Evolutionary conservation across 2,797 vertebrate genomes (phyloP), one percentile per base, ranked within the genome.

Genomic region (Brotula barbata): DNA sequence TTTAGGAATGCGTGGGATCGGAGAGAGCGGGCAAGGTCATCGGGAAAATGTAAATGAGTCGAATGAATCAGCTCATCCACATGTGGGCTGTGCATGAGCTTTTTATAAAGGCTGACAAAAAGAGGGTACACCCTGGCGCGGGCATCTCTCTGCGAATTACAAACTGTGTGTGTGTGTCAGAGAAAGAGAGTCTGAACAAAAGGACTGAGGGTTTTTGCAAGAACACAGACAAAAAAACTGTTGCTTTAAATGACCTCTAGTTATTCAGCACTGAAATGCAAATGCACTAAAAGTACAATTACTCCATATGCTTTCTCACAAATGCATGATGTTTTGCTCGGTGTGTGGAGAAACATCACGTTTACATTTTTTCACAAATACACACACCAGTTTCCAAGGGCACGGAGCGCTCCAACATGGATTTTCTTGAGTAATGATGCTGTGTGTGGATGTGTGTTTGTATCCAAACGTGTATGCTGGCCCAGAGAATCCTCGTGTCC

Each of bases 1-100:
- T 89, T 87, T 86, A 88, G 81, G 78, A 83, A 68, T 42, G 77
- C 23, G 86, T 88, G 79, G 86, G 87, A 68, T 59, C 67, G 62
- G 11, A 52, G 62, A 61, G 85, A 68, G 73, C 81, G 83, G 60
- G 57, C 70, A 81, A 88, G 87, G 82, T 89, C 84, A 78, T 53
- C 20, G 59, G 71, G 71, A 87, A 73, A 83, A 87, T 86, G 85
- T 65, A 87, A 88, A 90, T 84, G 77, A 82, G 83, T 49, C 37
- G 70, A 63, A 75, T 86, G 86, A 89, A 87, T 88, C 85, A 88
- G 79, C 73, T 69, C 25, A 62, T 85, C 68, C 73, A 73, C 85
- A 83, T 72, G 81, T 76, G 70, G 84, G 79, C 73, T 78, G 82
- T 73, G 73, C 73, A 60, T 85, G 70, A 78, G 59, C 74, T 88